Evolutionary conservation across 1,140 invertebrate genomes (phyloP), one percentile per base, ranked within the genome.

Genomic region (Zophobas morio): DNA sequence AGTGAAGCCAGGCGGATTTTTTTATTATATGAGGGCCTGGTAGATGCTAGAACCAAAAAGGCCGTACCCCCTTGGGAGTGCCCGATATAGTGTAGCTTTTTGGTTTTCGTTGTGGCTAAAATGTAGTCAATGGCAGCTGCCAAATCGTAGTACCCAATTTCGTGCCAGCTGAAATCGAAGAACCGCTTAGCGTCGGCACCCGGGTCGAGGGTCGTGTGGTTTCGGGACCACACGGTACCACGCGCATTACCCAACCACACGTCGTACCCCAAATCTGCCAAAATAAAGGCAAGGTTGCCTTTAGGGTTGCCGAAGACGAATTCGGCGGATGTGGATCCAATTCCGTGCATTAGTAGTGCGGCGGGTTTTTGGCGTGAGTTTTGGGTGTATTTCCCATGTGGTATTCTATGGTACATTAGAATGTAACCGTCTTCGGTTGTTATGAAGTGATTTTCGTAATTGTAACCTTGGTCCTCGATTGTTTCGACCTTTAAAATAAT

Each of bases 351-450:
- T 1, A 94, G 56, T 36, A 90, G 86, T 6, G 56, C 51, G 0
- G 49, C 49, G 1, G 71, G 71, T 33, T 49, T 40, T 49, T 73
- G 1, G 91, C 86, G 0, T 88, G 85, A 35, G 78, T 77, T 56
- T 6, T 60, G n/a, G 40, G 42, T 54, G 37, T 75, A 63, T 54
- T 57, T 57, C 35, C 86, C 86, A 56, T 87, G 82, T 1, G 90
- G 89, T 46, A 94, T 90, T 80, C 93, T 86, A 85, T 93, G 91
- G 79, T 93, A 81, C 56, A 90, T 89, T 8, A 94, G 85, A 32
- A 93, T 87, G 86, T 94, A 95, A 3, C 90, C 92, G 86, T 95
- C 93, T 40, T 89, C 86, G 4, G 93, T 94, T 77, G 88, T 88
- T 36, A 91, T 89, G 0, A 88, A 82, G 83, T 94, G 92, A 54